These are phyloP conservation scores for Pseudotriccus pelzelni DNA, from an alignment of 2,797 vertebrate genomes.

Conservation along the genomic window DNA sequence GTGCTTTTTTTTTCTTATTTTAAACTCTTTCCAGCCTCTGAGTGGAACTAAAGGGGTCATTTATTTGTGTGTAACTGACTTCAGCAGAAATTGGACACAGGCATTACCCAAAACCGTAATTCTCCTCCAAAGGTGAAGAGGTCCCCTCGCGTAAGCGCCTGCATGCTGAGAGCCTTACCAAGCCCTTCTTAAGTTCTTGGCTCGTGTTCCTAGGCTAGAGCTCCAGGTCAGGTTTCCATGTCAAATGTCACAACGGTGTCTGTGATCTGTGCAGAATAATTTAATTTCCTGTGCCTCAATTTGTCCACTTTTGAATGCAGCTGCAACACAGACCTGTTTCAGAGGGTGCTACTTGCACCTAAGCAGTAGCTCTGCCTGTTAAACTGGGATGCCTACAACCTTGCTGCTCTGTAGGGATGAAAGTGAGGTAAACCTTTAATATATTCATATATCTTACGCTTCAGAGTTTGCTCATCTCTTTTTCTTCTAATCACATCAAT, in stretches of 20 bases:
- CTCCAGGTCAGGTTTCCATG: neutral
- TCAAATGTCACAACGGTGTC: neutral
- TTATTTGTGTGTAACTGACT: constrained; percentile 1
- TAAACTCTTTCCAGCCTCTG: neutral
- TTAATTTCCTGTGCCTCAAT: constrained; percentile 8
- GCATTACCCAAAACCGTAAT: neutral
- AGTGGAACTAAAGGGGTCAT: constrained; percentile 12
- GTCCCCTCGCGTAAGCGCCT: neutral
- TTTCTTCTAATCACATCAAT: neutral
- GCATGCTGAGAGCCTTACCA: neutral
- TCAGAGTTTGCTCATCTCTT: neutral
- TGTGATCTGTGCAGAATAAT: neutral
- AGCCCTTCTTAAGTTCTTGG: neutral
- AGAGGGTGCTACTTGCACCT: neutral
- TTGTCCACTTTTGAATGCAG: neutral
- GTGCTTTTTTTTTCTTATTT: neutral
- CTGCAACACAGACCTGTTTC: neutral
- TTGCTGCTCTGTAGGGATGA: neutral
- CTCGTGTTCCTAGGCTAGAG: neutral
- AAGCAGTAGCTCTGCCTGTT: neutral
- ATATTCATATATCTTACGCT: neutral
- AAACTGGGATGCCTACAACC: neutral
- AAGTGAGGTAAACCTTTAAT: neutral
- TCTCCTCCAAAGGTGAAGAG: neutral
- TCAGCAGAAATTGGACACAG: constrained; percentile 36